Percentiles rank a stretch among this genome's conserved stretches.
Evolutionary conservation across 2,797 vertebrate species (phyloP).

Genomic region (Sebastes variabilis): DNA sequence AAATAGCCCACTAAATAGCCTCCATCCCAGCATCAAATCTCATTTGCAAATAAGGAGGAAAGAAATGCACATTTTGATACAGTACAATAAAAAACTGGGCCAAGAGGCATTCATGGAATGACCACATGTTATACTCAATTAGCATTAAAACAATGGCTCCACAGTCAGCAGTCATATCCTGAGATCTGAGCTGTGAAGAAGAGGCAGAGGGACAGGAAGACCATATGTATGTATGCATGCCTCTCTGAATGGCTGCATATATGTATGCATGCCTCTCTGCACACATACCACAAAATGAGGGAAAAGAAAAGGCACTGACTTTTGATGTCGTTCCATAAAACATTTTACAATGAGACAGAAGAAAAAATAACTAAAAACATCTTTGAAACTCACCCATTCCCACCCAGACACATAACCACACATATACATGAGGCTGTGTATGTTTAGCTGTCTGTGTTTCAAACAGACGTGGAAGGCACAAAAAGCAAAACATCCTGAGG

Average conservation of each 20-base stretch:
- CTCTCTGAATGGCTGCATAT: neutral
- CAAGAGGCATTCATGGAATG: constrained; percentile 68
- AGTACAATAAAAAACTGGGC: constrained; percentile 45
- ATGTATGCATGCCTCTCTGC: neutral
- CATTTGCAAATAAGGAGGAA: constrained; percentile 54
- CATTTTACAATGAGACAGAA: neutral
- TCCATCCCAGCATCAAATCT: constrained; percentile 54
- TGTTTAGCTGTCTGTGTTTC: constrained; percentile 27
- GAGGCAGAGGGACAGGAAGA: neutral
- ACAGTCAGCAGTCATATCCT: constrained; percentile 56
- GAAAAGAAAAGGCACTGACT: constrained; percentile 1
- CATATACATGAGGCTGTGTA: neutral
- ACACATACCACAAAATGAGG: constrained; percentile 5
- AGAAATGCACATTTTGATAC: constrained; percentile 53
- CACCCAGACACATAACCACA: neutral
- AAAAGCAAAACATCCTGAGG: constrained; percentile 49
- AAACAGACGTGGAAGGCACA: constrained; percentile 30
- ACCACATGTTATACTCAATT: constrained; percentile 72
- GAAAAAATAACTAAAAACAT: constrained; percentile 12
- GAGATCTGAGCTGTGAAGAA: constrained; percentile 43
- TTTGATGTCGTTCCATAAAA: constrained; percentile 28
- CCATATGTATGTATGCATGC: neutral
- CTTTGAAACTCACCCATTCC: neutral
- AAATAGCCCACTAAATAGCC: constrained; percentile 42
- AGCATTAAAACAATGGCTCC: constrained; percentile 75